These are phyloP conservation scores for Dinocampus coccinellae DNA, from an alignment of 2,888 invertebrate species.

Conservation along the genomic window DNA sequence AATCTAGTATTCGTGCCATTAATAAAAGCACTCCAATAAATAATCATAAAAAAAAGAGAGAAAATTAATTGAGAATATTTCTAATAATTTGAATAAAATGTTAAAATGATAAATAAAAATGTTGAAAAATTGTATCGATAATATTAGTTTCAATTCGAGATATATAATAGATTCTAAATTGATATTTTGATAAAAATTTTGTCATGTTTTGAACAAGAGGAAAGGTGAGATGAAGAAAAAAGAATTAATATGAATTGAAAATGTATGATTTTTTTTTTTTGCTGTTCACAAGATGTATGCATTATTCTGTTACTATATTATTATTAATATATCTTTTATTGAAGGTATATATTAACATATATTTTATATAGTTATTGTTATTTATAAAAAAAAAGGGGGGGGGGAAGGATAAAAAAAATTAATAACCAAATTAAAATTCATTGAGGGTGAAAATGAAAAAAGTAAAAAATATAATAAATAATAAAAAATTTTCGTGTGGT, in stretches of 20 bases:
- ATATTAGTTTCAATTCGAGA: not conserved
- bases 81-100: too few relatives aligned
- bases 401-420: not conserved
- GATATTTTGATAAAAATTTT: not conserved
- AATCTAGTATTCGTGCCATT: slow-evolving; percentile 1
- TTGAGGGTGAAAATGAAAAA: not conserved
- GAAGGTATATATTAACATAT: not conserved
- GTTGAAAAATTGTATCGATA: not conserved
- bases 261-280: not conserved
- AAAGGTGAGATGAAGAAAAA: not conserved
- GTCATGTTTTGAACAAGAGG: not conserved
- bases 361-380: not conserved
- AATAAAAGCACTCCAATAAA: not conserved
- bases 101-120: too few relatives aligned
- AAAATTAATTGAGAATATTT: too few relatives aligned
- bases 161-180: not conserved
- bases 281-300: not conserved
- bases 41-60: not conserved
- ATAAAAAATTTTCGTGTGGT: not conserved
- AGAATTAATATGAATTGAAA: not conserved
- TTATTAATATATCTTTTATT: not conserved
- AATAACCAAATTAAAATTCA: not conserved
- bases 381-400: too few relatives aligned
- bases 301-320: not conserved
- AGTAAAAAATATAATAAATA: not conserved